Evolutionary conservation across 2,797 vertebrate genomes (phyloP), one percentile per base, ranked within the genome.

Genomic region (Hylomyscus alleni): DNA sequence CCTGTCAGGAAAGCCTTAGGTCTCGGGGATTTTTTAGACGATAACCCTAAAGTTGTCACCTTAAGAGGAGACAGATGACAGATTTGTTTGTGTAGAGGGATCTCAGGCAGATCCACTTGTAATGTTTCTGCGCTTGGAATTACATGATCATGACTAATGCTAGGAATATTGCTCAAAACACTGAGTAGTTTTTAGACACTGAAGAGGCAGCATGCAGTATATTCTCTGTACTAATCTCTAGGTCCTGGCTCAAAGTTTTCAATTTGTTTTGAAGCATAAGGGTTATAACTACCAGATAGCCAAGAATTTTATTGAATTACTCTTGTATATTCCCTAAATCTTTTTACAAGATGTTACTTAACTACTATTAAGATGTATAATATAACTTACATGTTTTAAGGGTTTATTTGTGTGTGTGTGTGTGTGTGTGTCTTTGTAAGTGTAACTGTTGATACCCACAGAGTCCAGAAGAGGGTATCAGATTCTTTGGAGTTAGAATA

Each of bases 291-390:
- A 69, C 11, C 92, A 93, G 77, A 31, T 73, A 89, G 54, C 29
- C 7, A 73, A 44, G 40, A 69, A 54, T 92, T 83, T 75, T 81
- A 86, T 93, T 5, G 73, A 37, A 73, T 52, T 13, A 19, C 2
- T 69, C 73, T 78, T 26, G n/a, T 94, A 31, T 2, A 15, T 67
- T 77, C 34, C 26, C 17, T 92, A 75, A 54, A 73, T 78, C 62
- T 86, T 93, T 62, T 85, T 97, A 50, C 26, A 89, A 95, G 78
- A 75, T 12, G 72, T 90, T 94, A 40, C 67, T 62, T 75, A 31
- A 24, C 31, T 85, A 54, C 47, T 73, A 40, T 78, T 34, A 60
- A 94, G 73, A 90, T 72, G 83, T 69, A 87, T 19, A 73, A 7
- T 34, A 75, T 26, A 52, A 65, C 10, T 92, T 93, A 78, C 54